phyloP scores from a whole-genome alignment of 2,797 vertebrate genomes.

The Adrianichthys oophorus region DNA sequence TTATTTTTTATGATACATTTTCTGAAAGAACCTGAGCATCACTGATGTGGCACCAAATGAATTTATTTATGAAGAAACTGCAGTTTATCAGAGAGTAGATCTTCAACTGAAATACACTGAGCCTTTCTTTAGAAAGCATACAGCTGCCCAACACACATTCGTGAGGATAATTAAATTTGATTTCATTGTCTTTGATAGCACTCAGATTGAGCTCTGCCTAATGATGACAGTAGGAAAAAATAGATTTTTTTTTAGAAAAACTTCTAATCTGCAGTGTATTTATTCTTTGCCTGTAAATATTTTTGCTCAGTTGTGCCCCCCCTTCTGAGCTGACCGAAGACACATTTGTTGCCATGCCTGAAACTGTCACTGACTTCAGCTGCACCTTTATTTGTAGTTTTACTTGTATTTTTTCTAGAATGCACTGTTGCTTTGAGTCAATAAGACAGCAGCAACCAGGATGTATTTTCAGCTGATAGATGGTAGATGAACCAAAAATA shows the following conservation, averaged over 20 bases:
- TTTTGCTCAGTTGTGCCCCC: background rate
- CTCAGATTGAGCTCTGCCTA: too few species aligned
- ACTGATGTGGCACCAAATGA: too few species aligned
- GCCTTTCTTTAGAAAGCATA: too few species aligned
- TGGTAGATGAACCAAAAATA: too few species aligned
- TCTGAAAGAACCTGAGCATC: background rate
- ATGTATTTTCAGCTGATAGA: background rate
- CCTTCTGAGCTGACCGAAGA: constrained; percentile 1
- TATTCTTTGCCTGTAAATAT: constrained; percentile 2
- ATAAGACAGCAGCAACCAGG: constrained; percentile 8
- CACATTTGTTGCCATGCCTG: constrained; percentile 11
- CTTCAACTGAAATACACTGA: too few species aligned
- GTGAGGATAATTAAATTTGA: too few species aligned
- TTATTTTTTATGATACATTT: background rate
- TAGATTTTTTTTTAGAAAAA: background rate
- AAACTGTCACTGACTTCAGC: constrained; percentile 11
- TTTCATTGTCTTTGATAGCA: too few species aligned
- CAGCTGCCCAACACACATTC: too few species aligned
- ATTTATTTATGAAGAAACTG: background rate
- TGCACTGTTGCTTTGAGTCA: constrained; percentile 15
- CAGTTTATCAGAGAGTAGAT: too few species aligned
- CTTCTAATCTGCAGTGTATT: background rate
- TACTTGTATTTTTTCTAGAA: constrained; percentile 15
- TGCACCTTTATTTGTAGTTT: constrained; percentile 1
- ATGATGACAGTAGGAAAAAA: background rate